Conservation (phyloP, 2,797 vertebrate species). For the Danio jaintianensis region DNA sequence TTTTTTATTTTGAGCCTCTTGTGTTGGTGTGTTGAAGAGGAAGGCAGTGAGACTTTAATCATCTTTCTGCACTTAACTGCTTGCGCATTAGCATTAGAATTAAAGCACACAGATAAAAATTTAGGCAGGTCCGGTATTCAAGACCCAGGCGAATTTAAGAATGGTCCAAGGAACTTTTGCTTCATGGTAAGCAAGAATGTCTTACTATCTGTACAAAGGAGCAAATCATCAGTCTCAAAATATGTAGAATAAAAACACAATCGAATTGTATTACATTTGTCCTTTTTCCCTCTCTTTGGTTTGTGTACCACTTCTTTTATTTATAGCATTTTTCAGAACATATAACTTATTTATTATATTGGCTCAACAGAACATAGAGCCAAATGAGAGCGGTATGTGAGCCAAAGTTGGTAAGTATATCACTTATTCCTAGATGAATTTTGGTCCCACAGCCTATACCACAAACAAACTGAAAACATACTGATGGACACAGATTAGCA, state of each 20-base stretch:
- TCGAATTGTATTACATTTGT: neutral
- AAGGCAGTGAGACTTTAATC: constrained; percentile 81
- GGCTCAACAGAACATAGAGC: too few species aligned
- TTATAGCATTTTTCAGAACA: neutral
- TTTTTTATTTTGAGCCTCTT: constrained; percentile 68
- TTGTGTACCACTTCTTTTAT: neutral
- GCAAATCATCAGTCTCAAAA: neutral
- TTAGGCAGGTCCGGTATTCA: constrained; percentile 67
- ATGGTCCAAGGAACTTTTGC: neutral
- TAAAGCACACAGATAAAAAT: constrained; percentile 76
- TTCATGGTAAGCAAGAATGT: neutral
- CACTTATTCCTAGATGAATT: neutral
- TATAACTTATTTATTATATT: too few species aligned
- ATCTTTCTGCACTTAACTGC: constrained; percentile 74
- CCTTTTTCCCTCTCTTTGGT: neutral
- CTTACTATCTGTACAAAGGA: neutral
- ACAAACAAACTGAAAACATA: constrained; percentile 1
- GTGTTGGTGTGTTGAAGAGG: constrained; percentile 75
- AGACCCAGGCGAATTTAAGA: constrained; percentile 39
- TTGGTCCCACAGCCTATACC: neutral
- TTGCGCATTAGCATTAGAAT: constrained; percentile 72
- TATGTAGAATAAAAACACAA: neutral
- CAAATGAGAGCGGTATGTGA: neutral
- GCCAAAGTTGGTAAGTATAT: neutral
- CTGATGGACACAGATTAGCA: constrained; percentile 1